These are phyloP conservation scores for Desoria tigrina DNA, from an alignment of 2,888 invertebrate genomes.

Conservation along the genomic window DNA sequence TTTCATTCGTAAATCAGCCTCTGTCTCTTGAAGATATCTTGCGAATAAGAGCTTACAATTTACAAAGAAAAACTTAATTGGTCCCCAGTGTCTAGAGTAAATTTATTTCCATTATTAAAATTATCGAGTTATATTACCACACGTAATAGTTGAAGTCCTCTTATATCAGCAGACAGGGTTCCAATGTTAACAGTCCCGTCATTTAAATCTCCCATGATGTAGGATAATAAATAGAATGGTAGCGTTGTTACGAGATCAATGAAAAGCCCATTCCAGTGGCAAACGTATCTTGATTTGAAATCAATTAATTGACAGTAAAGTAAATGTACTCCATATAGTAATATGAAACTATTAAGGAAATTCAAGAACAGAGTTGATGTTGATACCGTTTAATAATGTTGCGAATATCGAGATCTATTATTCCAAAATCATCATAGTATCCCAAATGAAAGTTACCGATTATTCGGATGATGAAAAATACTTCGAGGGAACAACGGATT, in stretches of 20 bases:
- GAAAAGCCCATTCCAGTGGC: slow-evolving; percentile 34
- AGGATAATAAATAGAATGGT: slow-evolving; percentile 37
- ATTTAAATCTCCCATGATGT: no score
- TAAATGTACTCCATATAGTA: no score
- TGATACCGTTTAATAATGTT: slow-evolving; percentile 36
- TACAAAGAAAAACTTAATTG: no score
- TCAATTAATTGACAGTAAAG: no score
- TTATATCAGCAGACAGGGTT: no score
- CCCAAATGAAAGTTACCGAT: slow-evolving; percentile 49
- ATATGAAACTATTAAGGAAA: no score
- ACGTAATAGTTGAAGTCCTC: no score
- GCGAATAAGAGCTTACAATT: slow-evolving; percentile 45
- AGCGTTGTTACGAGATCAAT: slow-evolving; percentile 44
- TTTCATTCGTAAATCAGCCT: slow-evolving; percentile 44
- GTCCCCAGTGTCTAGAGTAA: no score
- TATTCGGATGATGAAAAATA: slow-evolving; percentile 45
- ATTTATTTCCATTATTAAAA: no score
- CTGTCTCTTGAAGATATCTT: slow-evolving; percentile 45
- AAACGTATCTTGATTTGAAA: slow-evolving; percentile 37
- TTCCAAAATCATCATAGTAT: slow-evolving; percentile 37
- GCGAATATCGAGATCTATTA: slow-evolving; percentile 29
- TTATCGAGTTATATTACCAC: no score
- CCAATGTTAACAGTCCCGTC: no score
- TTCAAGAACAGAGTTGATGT: no score
- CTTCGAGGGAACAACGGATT: slow-evolving; percentile 30